phyloP scores from a whole-genome alignment of 2,113 vertebrate species.

The Vireo altiloquus region DNA sequence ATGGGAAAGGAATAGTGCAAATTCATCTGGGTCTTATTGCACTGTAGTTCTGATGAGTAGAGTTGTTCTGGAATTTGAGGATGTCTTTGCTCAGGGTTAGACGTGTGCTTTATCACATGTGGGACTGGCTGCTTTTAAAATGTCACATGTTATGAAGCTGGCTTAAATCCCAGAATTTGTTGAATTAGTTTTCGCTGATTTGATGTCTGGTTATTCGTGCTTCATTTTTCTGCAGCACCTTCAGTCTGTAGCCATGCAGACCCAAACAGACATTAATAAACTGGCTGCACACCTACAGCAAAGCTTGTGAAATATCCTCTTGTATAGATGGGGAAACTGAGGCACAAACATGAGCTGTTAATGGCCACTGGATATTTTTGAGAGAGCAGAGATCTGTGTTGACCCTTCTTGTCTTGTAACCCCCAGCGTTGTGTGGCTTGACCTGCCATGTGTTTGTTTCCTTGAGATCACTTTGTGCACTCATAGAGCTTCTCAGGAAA shows the following conservation, averaged over 20 bases:
- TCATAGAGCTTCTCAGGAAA: not conserved
- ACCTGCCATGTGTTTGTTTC: rapidly evolving
- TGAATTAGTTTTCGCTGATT: not conserved
- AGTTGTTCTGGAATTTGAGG: not conserved
- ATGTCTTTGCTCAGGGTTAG: not conserved
- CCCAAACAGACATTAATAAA: not conserved
- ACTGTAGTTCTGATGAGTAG: not conserved
- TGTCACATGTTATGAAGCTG: not conserved
- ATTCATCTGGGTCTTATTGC: not conserved
- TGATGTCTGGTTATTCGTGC: not conserved
- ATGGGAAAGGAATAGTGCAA: not conserved
- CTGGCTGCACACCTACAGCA: not conserved
- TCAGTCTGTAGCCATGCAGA: not conserved
- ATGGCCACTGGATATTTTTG: not conserved
- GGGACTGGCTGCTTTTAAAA: not conserved
- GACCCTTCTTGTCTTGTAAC: not conserved
- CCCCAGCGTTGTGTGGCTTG: not conserved
- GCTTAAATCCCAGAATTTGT: not conserved
- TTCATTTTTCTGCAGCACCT: not conserved
- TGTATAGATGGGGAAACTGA: not conserved
- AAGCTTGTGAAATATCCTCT: not conserved
- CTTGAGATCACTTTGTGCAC: not conserved
- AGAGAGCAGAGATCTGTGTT: not conserved
- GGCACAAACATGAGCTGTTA: not conserved
- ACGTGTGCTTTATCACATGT: not conserved